Percentiles rank a stretch among this genome's conserved stretches.
Conservation (phyloP, 2,113 vertebrate species). For the Tautogolabrus adspersus region DNA sequence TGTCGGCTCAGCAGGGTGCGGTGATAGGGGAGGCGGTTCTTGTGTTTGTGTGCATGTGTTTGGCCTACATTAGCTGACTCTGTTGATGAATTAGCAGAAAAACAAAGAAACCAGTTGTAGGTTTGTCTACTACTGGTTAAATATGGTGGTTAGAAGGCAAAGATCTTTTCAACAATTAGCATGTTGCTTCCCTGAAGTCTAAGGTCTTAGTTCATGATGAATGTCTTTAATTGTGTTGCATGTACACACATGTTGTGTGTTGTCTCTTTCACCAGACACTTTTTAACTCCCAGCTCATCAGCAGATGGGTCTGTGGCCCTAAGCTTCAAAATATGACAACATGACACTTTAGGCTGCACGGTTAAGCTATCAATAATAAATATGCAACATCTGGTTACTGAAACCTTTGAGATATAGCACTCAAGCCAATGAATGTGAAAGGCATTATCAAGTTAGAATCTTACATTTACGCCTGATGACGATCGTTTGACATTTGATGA, state of each 20-base stretch:
- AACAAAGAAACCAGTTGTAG: conserved; percentile 10
- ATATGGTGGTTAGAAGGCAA: conserved; percentile 13
- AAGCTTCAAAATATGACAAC: too few relatives aligned
- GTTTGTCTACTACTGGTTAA: not conserved
- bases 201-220: not conserved
- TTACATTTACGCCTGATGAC: too few relatives aligned
- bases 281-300: not conserved
- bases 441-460: too few relatives aligned
- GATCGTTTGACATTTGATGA: too few relatives aligned
- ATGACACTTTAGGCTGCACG: too few relatives aligned
- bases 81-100: conserved; percentile 38
- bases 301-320: not conserved
- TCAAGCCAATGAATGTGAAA: too few relatives aligned
- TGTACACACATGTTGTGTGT: not conserved
- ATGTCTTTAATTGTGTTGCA: conserved; percentile 27
- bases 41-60: conserved; percentile 40
- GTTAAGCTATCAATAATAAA: too few relatives aligned
- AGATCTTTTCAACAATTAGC: conserved; percentile 46
- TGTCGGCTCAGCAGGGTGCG: conserved; percentile 76
- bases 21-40: conserved; percentile 49
- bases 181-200: conserved; percentile 11
- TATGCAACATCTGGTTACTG: too few relatives aligned
- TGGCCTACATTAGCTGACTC: conserved; percentile 29
- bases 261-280: not conserved
- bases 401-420: too few relatives aligned